A percentile compares a stretch with the other conserved stretches of the same genome.
These are phyloP conservation scores for Clusia tigrina DNA, from an alignment of 2,888 invertebrate genomes.

Conservation along the genomic window DNA sequence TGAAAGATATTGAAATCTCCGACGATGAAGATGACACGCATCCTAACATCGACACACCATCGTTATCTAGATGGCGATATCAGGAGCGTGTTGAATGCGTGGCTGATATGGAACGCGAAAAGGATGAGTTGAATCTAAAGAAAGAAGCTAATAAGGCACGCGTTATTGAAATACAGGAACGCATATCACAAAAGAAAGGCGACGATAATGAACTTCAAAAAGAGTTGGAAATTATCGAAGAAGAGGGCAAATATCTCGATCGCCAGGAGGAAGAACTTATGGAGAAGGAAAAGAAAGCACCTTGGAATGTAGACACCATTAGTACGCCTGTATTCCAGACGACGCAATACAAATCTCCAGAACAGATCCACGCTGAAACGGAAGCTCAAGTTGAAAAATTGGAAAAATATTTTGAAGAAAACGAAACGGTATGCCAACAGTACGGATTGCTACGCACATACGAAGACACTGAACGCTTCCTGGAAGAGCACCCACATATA, in stretches of 20 bases:
- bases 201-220: conserved; percentile 60
- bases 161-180: conserved; percentile 70
- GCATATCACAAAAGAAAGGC: conserved; percentile 59
- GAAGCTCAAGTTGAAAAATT: conserved; percentile 83
- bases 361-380: conserved; percentile 84
- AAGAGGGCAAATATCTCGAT: conserved; percentile 66
- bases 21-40: conserved; percentile 99
- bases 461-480: conserved; percentile 89
- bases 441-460: conserved; percentile 91
- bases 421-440: conserved; percentile 87
- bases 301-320: conserved; percentile 99
- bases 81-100: conserved; percentile 93
- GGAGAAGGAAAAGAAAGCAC: conserved; percentile 83
- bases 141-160: conserved; percentile 74
- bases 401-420: conserved; percentile 88
- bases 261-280: conserved; percentile 76
- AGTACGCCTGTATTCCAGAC: conserved; percentile 96
- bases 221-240: conserved; percentile 72
- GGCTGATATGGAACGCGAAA: conserved; percentile 74
- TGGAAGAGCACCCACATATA: conserved; percentile 80
- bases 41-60: conserved; percentile 99
- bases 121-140: conserved; percentile 70
- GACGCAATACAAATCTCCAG: conserved; percentile 69
- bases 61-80: conserved; percentile 98
- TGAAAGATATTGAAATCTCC: conserved; percentile 98